Evolutionary conservation across 1,140 invertebrate genomes (phyloP).

Genomic region (Macrocentrus cingulum): DNA sequence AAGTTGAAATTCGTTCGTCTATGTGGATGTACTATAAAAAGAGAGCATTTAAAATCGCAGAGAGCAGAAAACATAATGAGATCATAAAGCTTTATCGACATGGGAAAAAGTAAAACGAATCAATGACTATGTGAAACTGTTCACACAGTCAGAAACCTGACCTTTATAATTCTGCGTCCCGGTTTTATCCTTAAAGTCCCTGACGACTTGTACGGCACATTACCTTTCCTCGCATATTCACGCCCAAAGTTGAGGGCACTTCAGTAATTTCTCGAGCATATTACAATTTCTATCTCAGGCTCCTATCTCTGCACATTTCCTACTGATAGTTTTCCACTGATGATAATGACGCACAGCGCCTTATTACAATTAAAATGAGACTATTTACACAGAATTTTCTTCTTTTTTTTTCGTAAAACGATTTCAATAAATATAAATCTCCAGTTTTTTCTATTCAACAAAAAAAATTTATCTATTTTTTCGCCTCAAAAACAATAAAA

Average conservation of each 20-base stretch:
- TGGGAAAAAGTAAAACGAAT: background rate
- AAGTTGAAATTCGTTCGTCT: too few species aligned
- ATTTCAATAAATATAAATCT: too few species aligned
- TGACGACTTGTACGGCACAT: slow-evolving; percentile 6
- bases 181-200: background rate
- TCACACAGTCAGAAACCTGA: slow-evolving; percentile 6
- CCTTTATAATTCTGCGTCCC: slow-evolving; percentile 23
- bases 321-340: slow-evolving; percentile 27
- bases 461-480: too few species aligned
- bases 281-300: background rate
- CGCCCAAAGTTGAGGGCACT: slow-evolving; percentile 25
- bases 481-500: too few species aligned
- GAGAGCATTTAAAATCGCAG: too few species aligned
- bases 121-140: slow-evolving; percentile 11
- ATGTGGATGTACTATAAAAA: too few species aligned
- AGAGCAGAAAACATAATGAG: background rate
- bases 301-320: background rate
- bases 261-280: slow-evolving; percentile 30
- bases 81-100: background rate
- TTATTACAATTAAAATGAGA: too few species aligned
- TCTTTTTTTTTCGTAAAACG: too few species aligned
- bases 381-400: too few species aligned
- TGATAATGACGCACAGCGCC: background rate
- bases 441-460: too few species aligned
- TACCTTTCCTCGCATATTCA: slow-evolving; percentile 13